phyloP scores from a whole-genome alignment of 2,888 invertebrate genomes.

The Magallana nippona region DNA sequence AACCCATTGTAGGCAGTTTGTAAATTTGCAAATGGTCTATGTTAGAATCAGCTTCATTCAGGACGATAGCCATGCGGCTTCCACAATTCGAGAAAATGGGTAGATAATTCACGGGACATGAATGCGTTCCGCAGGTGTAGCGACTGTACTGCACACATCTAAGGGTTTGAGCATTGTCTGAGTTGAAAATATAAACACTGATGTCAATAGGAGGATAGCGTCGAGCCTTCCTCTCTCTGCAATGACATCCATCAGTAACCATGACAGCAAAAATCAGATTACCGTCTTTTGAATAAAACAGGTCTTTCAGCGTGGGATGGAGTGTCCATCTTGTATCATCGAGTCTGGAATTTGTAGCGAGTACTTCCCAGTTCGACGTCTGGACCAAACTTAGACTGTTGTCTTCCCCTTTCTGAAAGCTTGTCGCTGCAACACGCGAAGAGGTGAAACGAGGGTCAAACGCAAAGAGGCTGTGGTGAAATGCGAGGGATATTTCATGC shows the following conservation, averaged over 20 bases:
- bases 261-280: constrained; percentile 76
- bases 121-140: constrained; percentile 77
- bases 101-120: constrained; percentile 78
- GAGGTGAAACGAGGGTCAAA: constrained; percentile 78
- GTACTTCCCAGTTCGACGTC: constrained; percentile 71
- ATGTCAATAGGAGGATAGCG: constrained; percentile 75
- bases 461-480: constrained; percentile 73
- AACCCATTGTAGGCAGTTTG: constrained; percentile 75
- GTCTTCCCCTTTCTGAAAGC: constrained; percentile 72
- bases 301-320: constrained; percentile 75
- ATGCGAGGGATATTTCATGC: constrained; percentile 70
- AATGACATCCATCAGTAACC: constrained; percentile 74
- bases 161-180: constrained; percentile 75
- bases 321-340: constrained; percentile 72
- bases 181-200: constrained; percentile 77
- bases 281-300: constrained; percentile 76
- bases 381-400: constrained; percentile 76
- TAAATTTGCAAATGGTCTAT: constrained; percentile 77
- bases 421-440: constrained; percentile 76
- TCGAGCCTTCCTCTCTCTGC: constrained; percentile 76
- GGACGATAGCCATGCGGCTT: constrained; percentile 77
- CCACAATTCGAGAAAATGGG: constrained; percentile 78
- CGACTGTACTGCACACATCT: constrained; percentile 79
- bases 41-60: constrained; percentile 74
- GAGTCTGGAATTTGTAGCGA: constrained; percentile 73